Base-by-base conservation (phyloP, 2,113 vertebrate genomes). In the Pteropus alecto region DNA sequence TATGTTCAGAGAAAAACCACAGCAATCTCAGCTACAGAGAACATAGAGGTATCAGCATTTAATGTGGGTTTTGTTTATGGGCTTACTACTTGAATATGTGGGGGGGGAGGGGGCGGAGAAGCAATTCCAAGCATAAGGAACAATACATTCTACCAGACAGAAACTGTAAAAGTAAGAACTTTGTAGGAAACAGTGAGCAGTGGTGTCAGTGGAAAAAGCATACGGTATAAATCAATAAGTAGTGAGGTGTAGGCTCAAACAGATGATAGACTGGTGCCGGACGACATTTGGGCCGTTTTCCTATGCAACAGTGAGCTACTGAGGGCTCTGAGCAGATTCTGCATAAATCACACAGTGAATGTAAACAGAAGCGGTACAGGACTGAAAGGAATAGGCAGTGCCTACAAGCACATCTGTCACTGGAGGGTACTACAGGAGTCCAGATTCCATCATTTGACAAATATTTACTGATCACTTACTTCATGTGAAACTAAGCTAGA, bases 401-500 rank as follows among this genome's bases (percentile, higher is more conserved):
- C 35, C 46, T 67, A 28, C 5, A 48, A 60, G 35, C 51, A 56
- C 2, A 28, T n/a, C 19, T 68, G 35, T 67, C 48, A 12, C 6
- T 7, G 35, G 74, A 43, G 19, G n/a, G 35, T 28, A 60, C 22
- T 54, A 65, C 3, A 58, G 30, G 5, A 26, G 21, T 78, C 1
- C 60, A 90, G 41, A 83, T 58, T 48, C 70, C 84, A 60, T 76
- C 70, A 65, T 33, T 7, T 38, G 61, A 38, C 43, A 85, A 56
- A 61, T 78, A 46, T 28, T 88, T 83, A 92, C 35, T 48, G 35
- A 63, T 73, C 84, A 85, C 41, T 35, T 35, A 46, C 38, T 93
- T 89, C 71, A 58, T 26, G 16, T 30, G n/a, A 74, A 33, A 73
- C 51, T 73, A 46, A 81, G 15, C 33, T n/a, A 67, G 16, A 81